These are phyloP conservation scores for Trissolcus brochymenae DNA, from an alignment of 2,888 invertebrate genomes.

Conservation along the genomic window DNA sequence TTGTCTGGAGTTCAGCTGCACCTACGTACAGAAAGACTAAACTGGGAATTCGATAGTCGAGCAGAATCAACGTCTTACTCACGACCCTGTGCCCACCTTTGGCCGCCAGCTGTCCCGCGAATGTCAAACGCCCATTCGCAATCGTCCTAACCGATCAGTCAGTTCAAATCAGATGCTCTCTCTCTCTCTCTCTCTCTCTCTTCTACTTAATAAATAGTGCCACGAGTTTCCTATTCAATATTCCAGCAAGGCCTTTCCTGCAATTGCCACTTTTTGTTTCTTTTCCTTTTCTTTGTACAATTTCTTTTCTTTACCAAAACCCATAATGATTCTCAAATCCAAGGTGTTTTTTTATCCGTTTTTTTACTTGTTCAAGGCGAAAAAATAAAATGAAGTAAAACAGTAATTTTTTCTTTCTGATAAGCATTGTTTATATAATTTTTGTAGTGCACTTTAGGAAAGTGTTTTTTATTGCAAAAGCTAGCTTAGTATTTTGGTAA, in stretches of 20 bases:
- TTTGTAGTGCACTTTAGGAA: too few relatives aligned
- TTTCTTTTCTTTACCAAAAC: too few relatives aligned
- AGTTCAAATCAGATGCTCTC: neutral
- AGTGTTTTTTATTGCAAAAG: too few relatives aligned
- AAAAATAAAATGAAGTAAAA: too few relatives aligned
- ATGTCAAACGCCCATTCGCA: neutral
- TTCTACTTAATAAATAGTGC: too few relatives aligned
- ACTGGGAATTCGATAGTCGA: neutral
- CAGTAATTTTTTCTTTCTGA: too few relatives aligned
- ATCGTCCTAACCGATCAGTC: neutral
- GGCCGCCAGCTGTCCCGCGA: neutral
- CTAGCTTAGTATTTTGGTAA: too few relatives aligned
- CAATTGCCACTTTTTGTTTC: neutral
- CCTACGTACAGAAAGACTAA: constrained; percentile 12
- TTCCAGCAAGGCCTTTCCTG: neutral
- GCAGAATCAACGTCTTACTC: neutral
- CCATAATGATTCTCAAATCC: too few relatives aligned
- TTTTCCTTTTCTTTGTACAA: neutral
- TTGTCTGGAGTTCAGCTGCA: constrained; percentile 37
- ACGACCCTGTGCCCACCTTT: neutral
- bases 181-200: too few relatives aligned
- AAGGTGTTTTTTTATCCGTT: too few relatives aligned
- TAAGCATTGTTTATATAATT: too few relatives aligned
- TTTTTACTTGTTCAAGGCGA: too few relatives aligned
- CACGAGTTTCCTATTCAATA: neutral